Evolutionary conservation across 1,140 invertebrate species (phyloP), one percentile per base, ranked within the genome.

Genomic region (Diuraphis noxia): DNA sequence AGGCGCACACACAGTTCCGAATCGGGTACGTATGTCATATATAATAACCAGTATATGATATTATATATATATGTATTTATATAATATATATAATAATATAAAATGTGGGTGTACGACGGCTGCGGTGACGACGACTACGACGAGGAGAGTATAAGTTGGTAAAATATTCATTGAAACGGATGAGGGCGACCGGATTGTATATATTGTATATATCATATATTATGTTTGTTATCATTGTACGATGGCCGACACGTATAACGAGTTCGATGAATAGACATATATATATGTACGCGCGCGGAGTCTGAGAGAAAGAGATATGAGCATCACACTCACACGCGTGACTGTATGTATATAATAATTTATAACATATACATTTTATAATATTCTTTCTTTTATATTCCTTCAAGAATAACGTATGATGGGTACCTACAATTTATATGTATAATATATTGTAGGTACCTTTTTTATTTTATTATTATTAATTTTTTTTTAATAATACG

Each of bases 91-190:
- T 49, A 49, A 21, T 85, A n/a, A 23, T 84, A 82, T n/a, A 34
- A 21, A 46, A 23, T 85, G 40, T 85, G 46, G n/a, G n/a, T 84
- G 23, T 85, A 34, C n/a, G 56, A 17, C 30, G 30, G 30, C 56
- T n/a, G 34, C 56, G 17, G 21, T 49, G 41, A 41, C 85, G 85
- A 23, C 46, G 7, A 41, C 85, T 34, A 30, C 46, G 36, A 43
- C 2, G 56, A 89, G 46, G 63, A 10, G 38, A 43, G n/a, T n/a
- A n/a, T n/a, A n/a, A n/a, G 38, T 40, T 40, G 88, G 63, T 89
- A 89, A 89, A 89, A 89, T 77, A 89, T 77, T 89, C 88, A 77
- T 89, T 89, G 56, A 89, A 89, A 89, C 85, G 49, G 85, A 89
- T 25, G 63, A 72, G 52, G 56, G 88, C 88, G 88, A 89, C 38